Conservation (phyloP, 2,888 invertebrate genomes). For the Eupithecia centaureata region DNA sequence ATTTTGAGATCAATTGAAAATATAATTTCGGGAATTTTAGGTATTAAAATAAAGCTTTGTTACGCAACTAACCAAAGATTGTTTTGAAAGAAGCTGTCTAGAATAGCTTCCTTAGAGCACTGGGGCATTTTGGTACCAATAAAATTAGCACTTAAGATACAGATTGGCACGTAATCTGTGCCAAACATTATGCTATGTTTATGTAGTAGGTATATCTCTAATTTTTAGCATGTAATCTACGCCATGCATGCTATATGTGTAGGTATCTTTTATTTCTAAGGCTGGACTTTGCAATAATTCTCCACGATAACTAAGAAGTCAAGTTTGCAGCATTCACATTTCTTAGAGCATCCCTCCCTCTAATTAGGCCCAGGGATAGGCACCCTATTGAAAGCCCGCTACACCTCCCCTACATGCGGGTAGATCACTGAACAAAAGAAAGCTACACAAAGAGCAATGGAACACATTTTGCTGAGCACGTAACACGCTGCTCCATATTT, state of each 20-base stretch:
- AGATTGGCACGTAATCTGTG: too few species aligned
- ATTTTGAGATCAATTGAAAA: conserved; percentile 47
- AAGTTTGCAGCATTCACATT: conserved; percentile 10
- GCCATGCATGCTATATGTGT: background rate
- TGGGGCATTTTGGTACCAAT: background rate
- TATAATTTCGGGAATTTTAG: conserved; percentile 47
- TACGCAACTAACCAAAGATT: conserved; percentile 14
- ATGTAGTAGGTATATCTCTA: too few species aligned
- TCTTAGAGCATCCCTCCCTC: conserved; percentile 44
- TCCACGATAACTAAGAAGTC: background rate
- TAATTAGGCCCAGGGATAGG: conserved; percentile 49
- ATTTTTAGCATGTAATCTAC: background rate
- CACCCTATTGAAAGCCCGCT: conserved; percentile 53
- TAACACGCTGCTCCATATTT: conserved; percentile 74
- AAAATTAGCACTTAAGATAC: background rate
- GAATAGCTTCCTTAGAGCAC: background rate
- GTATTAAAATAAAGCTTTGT: conserved; percentile 31
- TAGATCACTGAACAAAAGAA: conserved; percentile 77
- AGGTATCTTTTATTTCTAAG: background rate
- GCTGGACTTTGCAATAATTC: background rate
- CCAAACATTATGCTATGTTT: too few species aligned
- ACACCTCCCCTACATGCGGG: conserved; percentile 54
- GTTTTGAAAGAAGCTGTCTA: conserved; percentile 4
- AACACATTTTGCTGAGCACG: conserved; percentile 73
- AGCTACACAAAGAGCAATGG: conserved; percentile 79